A percentile compares a stretch with the other conserved stretches of the same genome.
These are phyloP conservation scores for Chaetodon trifascialis DNA, from an alignment of 2,113 vertebrate genomes.

Conservation along the genomic window DNA sequence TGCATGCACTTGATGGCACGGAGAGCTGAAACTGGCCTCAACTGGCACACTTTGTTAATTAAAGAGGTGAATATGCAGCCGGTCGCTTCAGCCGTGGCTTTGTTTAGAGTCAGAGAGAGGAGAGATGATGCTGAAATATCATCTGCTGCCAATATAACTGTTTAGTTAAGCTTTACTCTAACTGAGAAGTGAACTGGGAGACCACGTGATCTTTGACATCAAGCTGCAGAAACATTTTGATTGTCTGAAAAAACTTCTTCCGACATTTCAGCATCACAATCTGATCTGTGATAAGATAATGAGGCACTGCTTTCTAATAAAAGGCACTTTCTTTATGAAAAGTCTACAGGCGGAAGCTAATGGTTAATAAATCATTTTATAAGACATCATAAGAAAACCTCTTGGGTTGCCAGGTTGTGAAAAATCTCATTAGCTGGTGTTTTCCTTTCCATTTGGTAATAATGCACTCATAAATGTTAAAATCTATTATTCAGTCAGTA, in stretches of 20 bases:
- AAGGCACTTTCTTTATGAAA: not conserved
- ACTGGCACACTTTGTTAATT: conserved; percentile 63
- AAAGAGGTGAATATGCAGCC: conserved; percentile 51
- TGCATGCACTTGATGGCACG: not conserved
- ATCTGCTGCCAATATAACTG: not conserved
- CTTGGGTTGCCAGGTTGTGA: not conserved
- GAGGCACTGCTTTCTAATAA: too few species aligned
- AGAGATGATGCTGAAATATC: conserved; percentile 4
- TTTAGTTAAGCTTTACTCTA: not conserved
- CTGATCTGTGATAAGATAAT: not conserved
- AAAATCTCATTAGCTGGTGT: not conserved
- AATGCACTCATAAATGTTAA: not conserved
- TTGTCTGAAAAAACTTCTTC: conserved; percentile 6
- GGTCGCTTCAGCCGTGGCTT: conserved; percentile 1
- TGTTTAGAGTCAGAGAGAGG: not conserved
- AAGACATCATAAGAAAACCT: not conserved
- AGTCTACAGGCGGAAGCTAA: not conserved
- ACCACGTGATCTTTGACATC: not conserved
- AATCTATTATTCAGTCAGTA: not conserved
- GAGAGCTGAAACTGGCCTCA: conserved; percentile 15
- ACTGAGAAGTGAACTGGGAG: not conserved
- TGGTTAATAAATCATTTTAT: not conserved
- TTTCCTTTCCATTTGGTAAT: not conserved
- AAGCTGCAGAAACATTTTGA: not conserved
- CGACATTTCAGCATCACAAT: not conserved